Conservation (phyloP, 2,888 invertebrate species). For the Crossocerus cetratus region DNA sequence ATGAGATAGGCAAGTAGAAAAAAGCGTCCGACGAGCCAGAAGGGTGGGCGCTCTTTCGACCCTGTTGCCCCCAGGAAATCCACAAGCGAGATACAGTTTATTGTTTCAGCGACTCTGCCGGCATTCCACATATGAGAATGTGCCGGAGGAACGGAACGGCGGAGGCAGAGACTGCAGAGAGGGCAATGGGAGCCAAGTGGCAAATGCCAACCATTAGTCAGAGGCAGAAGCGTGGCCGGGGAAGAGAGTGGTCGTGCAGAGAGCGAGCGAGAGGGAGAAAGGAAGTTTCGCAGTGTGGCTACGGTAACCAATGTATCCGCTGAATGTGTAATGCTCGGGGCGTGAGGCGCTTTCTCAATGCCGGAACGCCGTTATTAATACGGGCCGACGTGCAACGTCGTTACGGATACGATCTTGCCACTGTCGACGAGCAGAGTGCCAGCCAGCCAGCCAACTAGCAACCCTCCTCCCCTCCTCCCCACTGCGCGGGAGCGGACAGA, state of each 20-base stretch:
- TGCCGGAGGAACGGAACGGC: no score
- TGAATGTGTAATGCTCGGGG: conserved; percentile 43
- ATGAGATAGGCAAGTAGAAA: no score
- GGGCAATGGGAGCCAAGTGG: conserved; percentile 48
- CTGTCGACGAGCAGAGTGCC: not conserved
- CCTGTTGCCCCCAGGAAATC: no score
- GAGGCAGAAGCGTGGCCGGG: conserved; percentile 20
- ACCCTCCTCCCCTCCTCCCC: no score
- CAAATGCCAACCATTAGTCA: conserved; percentile 60
- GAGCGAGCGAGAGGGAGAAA: not conserved
- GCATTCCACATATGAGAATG: no score
- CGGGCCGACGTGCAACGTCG: conserved; percentile 36
- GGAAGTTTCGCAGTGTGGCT: conserved; percentile 44
- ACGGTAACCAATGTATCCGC: conserved; percentile 39
- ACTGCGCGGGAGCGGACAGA: no score
- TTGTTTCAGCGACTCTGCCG: no score
- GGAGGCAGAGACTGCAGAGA: not conserved
- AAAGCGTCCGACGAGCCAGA: no score
- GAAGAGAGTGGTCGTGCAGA: conserved; percentile 9
- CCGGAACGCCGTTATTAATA: conserved; percentile 43
- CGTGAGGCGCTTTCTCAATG: conserved; percentile 2
- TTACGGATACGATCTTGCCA: conserved; percentile 43
- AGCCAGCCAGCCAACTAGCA: no score
- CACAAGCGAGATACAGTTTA: no score
- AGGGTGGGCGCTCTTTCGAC: no score